phyloP scores from a whole-genome alignment of 2,797 vertebrate genomes.

The Artibeus jamaicensis region DNA sequence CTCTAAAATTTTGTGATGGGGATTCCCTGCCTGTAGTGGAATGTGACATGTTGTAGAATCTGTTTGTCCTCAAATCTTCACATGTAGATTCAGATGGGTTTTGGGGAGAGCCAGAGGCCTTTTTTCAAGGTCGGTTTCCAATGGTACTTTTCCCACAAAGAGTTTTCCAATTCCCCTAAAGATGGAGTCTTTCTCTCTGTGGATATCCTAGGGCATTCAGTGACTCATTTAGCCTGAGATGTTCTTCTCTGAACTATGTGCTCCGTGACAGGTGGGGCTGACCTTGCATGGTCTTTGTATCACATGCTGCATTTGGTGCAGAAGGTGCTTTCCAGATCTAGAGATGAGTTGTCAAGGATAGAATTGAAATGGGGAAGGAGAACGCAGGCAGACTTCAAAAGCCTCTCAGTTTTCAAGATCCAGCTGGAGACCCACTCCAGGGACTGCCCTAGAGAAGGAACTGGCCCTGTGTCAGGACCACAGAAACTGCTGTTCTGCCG shows the following conservation, averaged over 20 bases:
- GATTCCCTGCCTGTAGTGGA: not conserved
- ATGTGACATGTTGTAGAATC: not conserved
- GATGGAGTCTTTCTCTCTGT: not conserved
- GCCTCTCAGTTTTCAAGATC: not conserved
- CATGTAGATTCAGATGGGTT: not conserved
- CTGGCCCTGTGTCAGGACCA: not conserved
- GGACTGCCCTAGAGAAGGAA: not conserved
- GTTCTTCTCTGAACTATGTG: fast-evolving
- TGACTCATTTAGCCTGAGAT: not conserved
- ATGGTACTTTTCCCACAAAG: not conserved
- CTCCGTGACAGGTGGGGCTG: not conserved
- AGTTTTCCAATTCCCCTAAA: not conserved
- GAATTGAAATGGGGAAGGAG: not conserved
- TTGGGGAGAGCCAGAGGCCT: not conserved
- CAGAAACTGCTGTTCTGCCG: not conserved
- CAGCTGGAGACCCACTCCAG: not conserved
- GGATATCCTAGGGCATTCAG: not conserved
- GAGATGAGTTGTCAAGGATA: not conserved
- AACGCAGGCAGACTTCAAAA: not conserved
- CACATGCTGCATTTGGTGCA: fast-evolving
- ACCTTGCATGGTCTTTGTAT: not conserved
- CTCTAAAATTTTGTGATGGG: not conserved
- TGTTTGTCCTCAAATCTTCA: not conserved
- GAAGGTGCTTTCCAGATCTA: not conserved
- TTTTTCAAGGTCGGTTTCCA: not conserved